Percentiles rank a stretch among this genome's conserved stretches.
phyloP scores from a whole-genome alignment of 2,797 vertebrate species.

The Mareca strepera region DNA sequence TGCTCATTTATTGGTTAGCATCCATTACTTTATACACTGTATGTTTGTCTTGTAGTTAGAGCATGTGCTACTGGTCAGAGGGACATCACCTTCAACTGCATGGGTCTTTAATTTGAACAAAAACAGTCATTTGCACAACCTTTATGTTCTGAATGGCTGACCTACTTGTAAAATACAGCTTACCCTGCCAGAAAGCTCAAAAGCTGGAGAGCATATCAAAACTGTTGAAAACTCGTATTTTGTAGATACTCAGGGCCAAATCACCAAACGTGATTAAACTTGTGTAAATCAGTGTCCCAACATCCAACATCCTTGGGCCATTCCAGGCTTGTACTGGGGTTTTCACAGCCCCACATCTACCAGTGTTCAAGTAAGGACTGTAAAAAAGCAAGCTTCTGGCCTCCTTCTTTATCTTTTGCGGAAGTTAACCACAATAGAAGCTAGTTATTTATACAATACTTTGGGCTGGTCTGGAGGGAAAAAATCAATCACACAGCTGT shows the following conservation, averaged over 20 bases:
- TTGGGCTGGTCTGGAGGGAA: not conserved
- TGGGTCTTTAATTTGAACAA: not conserved
- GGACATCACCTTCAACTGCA: not conserved
- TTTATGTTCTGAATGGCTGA: not conserved
- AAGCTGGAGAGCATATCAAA: not conserved
- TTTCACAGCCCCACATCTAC: not conserved
- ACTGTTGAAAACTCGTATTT: not conserved
- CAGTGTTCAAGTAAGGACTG: not conserved
- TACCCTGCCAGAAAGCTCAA: not conserved
- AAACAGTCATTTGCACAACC: not conserved
- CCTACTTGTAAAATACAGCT: not conserved
- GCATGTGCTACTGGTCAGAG: not conserved
- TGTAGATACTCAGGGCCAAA: not conserved
- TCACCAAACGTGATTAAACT: not conserved
- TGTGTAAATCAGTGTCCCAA: not conserved
- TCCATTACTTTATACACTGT: rapidly evolving
- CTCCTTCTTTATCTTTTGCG: slow-evolving; percentile 7
- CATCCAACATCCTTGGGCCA: not conserved
- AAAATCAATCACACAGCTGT: slow-evolving; percentile 21
- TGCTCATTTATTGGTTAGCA: not conserved
- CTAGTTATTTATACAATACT: slow-evolving; percentile 19
- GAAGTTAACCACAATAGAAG: slow-evolving; percentile 27
- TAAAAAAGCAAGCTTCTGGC: not conserved
- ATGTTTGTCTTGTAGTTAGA: not conserved
- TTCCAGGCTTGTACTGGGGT: not conserved